Evolutionary conservation across 1,140 invertebrate species (phyloP), one percentile per base, ranked within the genome.

Genomic region (Drosophila eugracilis): DNA sequence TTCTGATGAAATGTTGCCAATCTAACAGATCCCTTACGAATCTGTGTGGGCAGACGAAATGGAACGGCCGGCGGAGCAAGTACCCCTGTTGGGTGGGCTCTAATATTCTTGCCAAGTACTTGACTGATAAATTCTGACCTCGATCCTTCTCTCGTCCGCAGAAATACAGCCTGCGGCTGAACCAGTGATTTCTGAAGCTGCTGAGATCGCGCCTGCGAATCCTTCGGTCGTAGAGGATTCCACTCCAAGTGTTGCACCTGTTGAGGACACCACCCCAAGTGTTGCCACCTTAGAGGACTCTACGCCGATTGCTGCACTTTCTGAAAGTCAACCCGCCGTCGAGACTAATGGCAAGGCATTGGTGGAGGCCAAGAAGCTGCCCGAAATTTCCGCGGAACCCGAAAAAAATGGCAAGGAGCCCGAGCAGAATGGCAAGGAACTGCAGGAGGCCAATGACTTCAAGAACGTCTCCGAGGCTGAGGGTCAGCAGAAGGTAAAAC

Each of bases 401-500:
- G 22, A 5, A 19, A 22, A 42, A 15, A 86, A 75, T 44, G 77
- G 42, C 45, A 69, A 50, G 9, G 67, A 75, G 7, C 54, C 36
- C 26, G 65, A 81, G 21, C 19, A 44, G 14, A 86, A 78, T 42
- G 78, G 39, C 54, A 70, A 47, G 7, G 74, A 88, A 9, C 52
- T 58, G 10, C 30, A 21, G 3, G 59, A 75, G 12, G 36, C 36
- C 36, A 62, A 36, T 3, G 57, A n/a, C 4, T 88, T 75, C 22
- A 36, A 24, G n/a, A 89, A 78, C 53, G 69, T 78, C 0, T 48
- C 73, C 28, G 89, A 91, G 36, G 74, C 85, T 22, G 89, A 91
- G 47, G 89, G 89, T 0, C 89, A 91, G 57, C 75, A 88, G 15
- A 90, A 89, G 76, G 89, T 90, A n/a, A 4, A n/a, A n/a, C n/a